Base-by-base conservation (phyloP, 2,888 invertebrate genomes). In the Drosophila merina region DNA sequence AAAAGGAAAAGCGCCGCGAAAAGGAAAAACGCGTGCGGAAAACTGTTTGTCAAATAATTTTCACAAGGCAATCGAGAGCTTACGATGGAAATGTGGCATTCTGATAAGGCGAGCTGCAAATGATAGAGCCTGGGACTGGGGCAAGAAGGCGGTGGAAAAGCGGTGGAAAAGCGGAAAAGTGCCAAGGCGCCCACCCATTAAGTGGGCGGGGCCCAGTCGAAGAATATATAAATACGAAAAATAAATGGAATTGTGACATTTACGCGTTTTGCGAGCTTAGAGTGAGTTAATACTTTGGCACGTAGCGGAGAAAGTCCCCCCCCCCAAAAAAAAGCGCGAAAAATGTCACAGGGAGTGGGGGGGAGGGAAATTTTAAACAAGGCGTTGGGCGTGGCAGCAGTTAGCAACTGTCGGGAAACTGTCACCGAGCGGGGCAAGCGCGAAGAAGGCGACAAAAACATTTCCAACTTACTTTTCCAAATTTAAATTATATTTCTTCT, bases 11-110 rank as follows among this genome's bases (percentile, higher is more conserved):
- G 51, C 9, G 9, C 42, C 50, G 54, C 42, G 50, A 47, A 50
- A 62, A 55, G 57, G 60, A 57, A 57, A 52, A 56, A 63, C 51
- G 75, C 78, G 76, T 72, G 83, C 79, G 79, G 83, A 86, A 84
- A 84, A 86, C 81, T 84, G 83, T 86, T 84, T 86, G 83, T 84
- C 84, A 84, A 82, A 82, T 83, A 86, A 82, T 83, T 76, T 78
- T 84, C 84, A 80, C 67, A 80, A 57, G 51, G 55, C 33, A 54
- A 42, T 33, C 57, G 73, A 48, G 68, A 59, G 54, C 55, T 63
- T 54, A 54, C 58, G 36, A 40, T 40, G 51, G 52, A 28, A 58
- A 70, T 67, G 44, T 51, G 63, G 66, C 75, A 49, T 73, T 75
- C 80, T 80, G 81, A 80, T 83, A 75, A 70, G 78, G 20, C 20